A percentile compares a stretch with the other conserved stretches of the same genome.
These are phyloP conservation scores for Agrotis puta DNA, from an alignment of 2,888 invertebrate species.

Conservation along the genomic window DNA sequence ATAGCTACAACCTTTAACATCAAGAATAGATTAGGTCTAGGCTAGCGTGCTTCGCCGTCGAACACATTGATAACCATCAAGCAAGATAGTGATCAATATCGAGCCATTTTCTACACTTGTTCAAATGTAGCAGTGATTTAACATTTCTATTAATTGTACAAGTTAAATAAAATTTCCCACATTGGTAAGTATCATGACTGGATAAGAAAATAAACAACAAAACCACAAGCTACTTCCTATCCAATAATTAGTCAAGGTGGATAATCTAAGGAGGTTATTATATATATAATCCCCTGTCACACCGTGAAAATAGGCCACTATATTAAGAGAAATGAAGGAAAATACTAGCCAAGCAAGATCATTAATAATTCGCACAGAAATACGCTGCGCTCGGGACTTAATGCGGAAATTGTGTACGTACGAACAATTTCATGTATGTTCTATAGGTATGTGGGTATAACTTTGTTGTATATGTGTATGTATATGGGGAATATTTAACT, in stretches of 20 bases:
- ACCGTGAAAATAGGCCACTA: conserved; percentile 13
- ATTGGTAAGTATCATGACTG: background rate
- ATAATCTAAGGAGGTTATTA: background rate
- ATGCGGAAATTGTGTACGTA: conserved; percentile 55
- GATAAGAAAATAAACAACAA: background rate
- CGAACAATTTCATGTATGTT: conserved; percentile 25
- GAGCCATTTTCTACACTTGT: too few species aligned
- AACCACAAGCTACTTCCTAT: background rate
- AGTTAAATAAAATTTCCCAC: background rate
- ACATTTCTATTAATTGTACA: background rate
- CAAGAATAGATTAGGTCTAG: too few species aligned
- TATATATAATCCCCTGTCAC: conserved; percentile 11
- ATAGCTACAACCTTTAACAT: too few species aligned
- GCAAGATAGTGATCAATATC: too few species aligned
- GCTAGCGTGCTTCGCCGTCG: too few species aligned
- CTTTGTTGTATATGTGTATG: conserved; percentile 9
- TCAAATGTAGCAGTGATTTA: too few species aligned
- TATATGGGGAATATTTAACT: conserved; percentile 6
- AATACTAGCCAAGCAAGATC: conserved; percentile 31
- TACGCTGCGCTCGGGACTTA: conserved; percentile 18
- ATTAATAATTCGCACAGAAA: conserved; percentile 52
- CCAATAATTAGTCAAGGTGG: background rate
- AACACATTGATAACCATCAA: too few species aligned
- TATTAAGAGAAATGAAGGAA: conserved; percentile 22
- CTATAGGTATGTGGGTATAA: conserved; percentile 4